phyloP scores from a whole-genome alignment of 1,140 invertebrate species.

The Daktulosphaira vitifoliae region DNA sequence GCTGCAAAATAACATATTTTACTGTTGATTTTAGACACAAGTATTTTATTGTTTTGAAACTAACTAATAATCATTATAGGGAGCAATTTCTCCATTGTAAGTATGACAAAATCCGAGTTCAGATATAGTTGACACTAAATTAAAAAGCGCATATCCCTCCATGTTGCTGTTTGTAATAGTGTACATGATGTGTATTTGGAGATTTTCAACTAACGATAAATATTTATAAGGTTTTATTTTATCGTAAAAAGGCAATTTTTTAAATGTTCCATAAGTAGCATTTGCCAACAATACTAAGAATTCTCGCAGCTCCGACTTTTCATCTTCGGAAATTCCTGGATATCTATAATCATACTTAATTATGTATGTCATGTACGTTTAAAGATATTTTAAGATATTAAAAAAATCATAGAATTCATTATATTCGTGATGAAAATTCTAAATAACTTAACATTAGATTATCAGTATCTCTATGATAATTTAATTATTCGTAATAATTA shows the following conservation, averaged over 20 bases:
- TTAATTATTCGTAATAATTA: too few relatives aligned
- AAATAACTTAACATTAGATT: background rate
- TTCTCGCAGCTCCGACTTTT: background rate
- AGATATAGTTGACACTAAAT: conserved; percentile 46
- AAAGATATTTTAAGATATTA: background rate
- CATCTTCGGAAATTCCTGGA: background rate
- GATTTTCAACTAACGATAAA: conserved; percentile 46
- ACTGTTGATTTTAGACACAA: background rate
- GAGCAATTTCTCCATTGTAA: conserved; percentile 54
- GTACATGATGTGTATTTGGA: conserved; percentile 33
- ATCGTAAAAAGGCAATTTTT: conserved; percentile 46
- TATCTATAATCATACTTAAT: too few relatives aligned
- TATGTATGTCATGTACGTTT: background rate
- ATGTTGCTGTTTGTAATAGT: conserved; percentile 37
- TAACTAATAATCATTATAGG: conserved; percentile 54
- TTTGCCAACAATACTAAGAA: conserved; percentile 44
- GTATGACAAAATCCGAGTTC: conserved; percentile 59
- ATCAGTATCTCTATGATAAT: too few relatives aligned
- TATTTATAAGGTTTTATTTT: conserved; percentile 48
- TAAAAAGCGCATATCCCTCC: background rate
- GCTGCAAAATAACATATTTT: conserved; percentile 34
- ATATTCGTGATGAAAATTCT: background rate
- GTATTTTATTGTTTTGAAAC: conserved; percentile 35
- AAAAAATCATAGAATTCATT: background rate
- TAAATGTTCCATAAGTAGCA: conserved; percentile 51